phyloP scores from a whole-genome alignment of 2,888 invertebrate genomes.

The Orthosia gothica region DNA sequence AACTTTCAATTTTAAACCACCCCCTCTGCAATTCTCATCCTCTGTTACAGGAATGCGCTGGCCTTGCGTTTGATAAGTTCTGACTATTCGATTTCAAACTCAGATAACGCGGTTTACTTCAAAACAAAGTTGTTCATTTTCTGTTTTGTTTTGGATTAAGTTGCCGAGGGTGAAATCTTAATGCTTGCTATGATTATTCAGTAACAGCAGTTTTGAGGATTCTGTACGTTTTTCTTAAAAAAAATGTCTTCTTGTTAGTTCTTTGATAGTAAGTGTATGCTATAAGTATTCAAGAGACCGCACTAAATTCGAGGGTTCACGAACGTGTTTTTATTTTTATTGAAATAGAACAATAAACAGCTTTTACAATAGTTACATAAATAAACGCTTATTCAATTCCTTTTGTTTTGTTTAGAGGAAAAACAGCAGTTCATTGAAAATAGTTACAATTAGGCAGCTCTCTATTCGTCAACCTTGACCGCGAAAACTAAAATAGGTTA shows the following conservation, averaged over 20 bases:
- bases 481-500: slow-evolving; percentile 14
- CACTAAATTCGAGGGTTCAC: not conserved
- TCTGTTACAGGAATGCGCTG: slow-evolving; percentile 68
- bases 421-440: not conserved
- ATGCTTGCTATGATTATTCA: not conserved
- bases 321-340: no score
- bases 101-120: slow-evolving; percentile 14
- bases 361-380: no score
- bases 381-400: no score
- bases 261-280: not conserved
- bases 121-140: slow-evolving; percentile 25
- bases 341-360: no score
- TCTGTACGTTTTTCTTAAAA: not conserved
- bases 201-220: not conserved
- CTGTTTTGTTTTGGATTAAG: slow-evolving; percentile 18
- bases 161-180: slow-evolving; percentile 10
- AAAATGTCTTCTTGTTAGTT: not conserved
- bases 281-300: not conserved
- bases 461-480: not conserved
- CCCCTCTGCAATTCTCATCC: slow-evolving; percentile 47
- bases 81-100: slow-evolving; percentile 65
- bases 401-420: not conserved
- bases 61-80: slow-evolving; percentile 68
- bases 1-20: slow-evolving; percentile 75
- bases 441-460: not conserved